Conservation (phyloP, 2,888 invertebrate species). For the Antitype chi region DNA sequence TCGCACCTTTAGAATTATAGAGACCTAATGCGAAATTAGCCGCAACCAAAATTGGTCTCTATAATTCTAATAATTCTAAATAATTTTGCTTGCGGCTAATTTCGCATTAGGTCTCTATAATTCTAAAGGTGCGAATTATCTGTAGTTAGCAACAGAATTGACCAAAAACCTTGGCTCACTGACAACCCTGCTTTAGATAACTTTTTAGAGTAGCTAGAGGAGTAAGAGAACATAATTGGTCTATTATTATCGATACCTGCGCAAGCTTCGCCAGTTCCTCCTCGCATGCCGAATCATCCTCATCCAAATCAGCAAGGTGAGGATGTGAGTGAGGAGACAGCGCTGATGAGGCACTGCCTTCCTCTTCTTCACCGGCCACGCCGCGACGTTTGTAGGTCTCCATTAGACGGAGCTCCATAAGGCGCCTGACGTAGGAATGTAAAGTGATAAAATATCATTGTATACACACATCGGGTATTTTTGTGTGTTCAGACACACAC, state of each 20-base stretch:
- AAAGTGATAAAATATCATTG: not conserved
- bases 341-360: constrained; percentile 98
- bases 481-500: too few species aligned
- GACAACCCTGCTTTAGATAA: too few species aligned
- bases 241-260: constrained; percentile 82
- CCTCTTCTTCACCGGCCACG: constrained; percentile 90
- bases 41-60: too few species aligned
- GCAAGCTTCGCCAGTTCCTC: constrained; percentile 95
- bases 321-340: constrained; percentile 98
- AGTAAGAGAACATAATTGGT: not conserved
- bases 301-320: constrained; percentile 97
- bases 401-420: constrained; percentile 91
- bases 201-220: too few species aligned
- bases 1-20: too few species aligned
- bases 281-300: constrained; percentile 96
- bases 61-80: too few species aligned
- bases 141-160: too few species aligned
- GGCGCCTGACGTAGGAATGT: constrained; percentile 83
- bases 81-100: too few species aligned
- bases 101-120: too few species aligned
- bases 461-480: not conserved
- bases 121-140: too few species aligned
- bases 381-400: constrained; percentile 87
- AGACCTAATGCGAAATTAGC: too few species aligned
- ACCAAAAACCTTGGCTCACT: too few species aligned